Evolutionary conservation across 2,888 invertebrate genomes (phyloP).

Genomic region (Desoria tigrina): DNA sequence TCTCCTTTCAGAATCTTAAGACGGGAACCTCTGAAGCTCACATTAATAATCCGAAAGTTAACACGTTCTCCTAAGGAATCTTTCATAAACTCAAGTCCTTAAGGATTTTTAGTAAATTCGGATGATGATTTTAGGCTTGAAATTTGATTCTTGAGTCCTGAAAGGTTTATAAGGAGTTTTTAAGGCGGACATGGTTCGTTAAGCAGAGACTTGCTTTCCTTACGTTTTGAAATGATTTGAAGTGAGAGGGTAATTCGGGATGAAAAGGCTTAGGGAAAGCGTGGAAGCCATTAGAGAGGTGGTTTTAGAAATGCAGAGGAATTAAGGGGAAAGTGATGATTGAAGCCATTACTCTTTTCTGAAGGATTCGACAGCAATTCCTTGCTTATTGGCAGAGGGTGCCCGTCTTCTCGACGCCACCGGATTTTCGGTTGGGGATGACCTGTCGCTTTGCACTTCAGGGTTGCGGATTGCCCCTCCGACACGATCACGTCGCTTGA

Average conservation of each 20-base stretch:
- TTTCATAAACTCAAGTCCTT: too few relatives aligned
- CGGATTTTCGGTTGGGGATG: constrained; percentile 55
- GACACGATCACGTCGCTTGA: constrained; percentile 56
- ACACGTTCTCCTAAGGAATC: too few relatives aligned
- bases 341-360: constrained; percentile 40
- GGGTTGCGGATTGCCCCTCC: constrained; percentile 53
- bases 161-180: too few relatives aligned
- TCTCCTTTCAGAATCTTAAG: too few relatives aligned
- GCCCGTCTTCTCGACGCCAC: constrained; percentile 55
- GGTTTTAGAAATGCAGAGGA: not conserved
- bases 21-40: too few relatives aligned
- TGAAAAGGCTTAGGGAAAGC: not conserved
- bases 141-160: too few relatives aligned
- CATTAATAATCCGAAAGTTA: too few relatives aligned
- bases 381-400: constrained; percentile 47
- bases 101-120: too few relatives aligned
- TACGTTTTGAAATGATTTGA: too few relatives aligned
- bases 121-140: too few relatives aligned
- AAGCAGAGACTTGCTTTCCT: not conserved
- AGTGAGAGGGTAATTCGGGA: not conserved
- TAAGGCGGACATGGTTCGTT: too few relatives aligned
- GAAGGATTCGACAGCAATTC: constrained; percentile 48
- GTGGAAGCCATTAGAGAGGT: not conserved
- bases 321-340: not conserved
- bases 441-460: constrained; percentile 54